phyloP scores from a whole-genome alignment of 2,888 invertebrate genomes.

The Sarcophaga subvicina region DNA sequence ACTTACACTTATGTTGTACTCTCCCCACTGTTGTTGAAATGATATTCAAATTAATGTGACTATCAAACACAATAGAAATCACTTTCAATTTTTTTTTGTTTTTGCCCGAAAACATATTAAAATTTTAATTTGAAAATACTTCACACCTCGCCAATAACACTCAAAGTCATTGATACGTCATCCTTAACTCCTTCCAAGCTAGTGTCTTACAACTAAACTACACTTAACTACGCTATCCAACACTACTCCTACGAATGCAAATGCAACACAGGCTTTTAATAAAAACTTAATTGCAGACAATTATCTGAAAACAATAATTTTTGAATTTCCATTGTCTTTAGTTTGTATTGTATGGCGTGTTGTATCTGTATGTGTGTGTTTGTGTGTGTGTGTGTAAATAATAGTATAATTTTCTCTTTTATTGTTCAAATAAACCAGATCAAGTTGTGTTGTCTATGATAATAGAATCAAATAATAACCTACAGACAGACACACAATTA shows the following conservation, averaged over 20 bases:
- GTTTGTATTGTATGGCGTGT: constrained; percentile 4
- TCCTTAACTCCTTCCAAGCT: constrained; percentile 13
- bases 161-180: constrained; percentile 29
- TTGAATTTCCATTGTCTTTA: constrained; percentile 65
- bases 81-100: neutral
- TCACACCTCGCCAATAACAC: constrained; percentile 36
- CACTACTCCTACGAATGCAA: neutral
- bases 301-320: constrained; percentile 68
- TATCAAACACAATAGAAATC: constrained; percentile 22
- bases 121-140: constrained; percentile 54
- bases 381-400: constrained; percentile 61
- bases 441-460: constrained; percentile 42
- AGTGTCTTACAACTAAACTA: too few relatives aligned
- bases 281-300: constrained; percentile 60
- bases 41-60: neutral
- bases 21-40: too few relatives aligned
- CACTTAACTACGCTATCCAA: too few relatives aligned
- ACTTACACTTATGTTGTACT: too few relatives aligned
- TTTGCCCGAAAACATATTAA: constrained; percentile 39
- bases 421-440: constrained; percentile 60
- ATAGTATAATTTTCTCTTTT: constrained; percentile 65
- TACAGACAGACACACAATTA: neutral
- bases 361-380: constrained; percentile 2
- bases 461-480: constrained; percentile 5
- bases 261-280: neutral